phyloP scores from a whole-genome alignment of 2,888 invertebrate species.

The Lochmaea capreae region DNA sequence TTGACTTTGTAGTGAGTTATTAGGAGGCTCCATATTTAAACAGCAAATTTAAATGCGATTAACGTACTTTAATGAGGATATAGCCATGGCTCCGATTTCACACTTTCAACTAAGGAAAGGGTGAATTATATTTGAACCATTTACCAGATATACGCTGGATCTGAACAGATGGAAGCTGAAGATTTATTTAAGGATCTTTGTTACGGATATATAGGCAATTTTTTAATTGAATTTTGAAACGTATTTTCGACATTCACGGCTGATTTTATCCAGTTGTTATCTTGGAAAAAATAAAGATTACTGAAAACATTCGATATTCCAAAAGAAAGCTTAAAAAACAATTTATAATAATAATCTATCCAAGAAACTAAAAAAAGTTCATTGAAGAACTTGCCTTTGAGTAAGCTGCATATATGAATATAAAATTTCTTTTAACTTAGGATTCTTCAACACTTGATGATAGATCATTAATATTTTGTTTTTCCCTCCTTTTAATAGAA shows the following conservation, averaged over 20 bases:
- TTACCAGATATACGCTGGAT: slow-evolving; percentile 27
- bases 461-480: too few species aligned
- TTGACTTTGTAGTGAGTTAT: slow-evolving; percentile 64
- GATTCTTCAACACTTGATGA: too few species aligned
- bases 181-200: slow-evolving; percentile 20
- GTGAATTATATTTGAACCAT: slow-evolving; percentile 47
- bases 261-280: too few species aligned
- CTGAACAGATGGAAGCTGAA: slow-evolving; percentile 35
- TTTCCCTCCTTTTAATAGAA: too few species aligned
- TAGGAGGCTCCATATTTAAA: slow-evolving; percentile 57
- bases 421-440: too few species aligned
- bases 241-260: not conserved
- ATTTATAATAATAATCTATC: too few species aligned
- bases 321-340: too few species aligned
- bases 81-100: slow-evolving; percentile 40
- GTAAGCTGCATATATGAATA: too few species aligned
- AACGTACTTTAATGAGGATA: slow-evolving; percentile 62
- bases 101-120: slow-evolving; percentile 45
- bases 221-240: not conserved
- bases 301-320: too few species aligned
- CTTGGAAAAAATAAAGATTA: too few species aligned
- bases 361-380: too few species aligned
- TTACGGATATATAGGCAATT: slow-evolving; percentile 8
- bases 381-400: too few species aligned
- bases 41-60: slow-evolving; percentile 63